phyloP scores from a whole-genome alignment of 2,113 vertebrate species.

The Galemys pyrenaicus region DNA sequence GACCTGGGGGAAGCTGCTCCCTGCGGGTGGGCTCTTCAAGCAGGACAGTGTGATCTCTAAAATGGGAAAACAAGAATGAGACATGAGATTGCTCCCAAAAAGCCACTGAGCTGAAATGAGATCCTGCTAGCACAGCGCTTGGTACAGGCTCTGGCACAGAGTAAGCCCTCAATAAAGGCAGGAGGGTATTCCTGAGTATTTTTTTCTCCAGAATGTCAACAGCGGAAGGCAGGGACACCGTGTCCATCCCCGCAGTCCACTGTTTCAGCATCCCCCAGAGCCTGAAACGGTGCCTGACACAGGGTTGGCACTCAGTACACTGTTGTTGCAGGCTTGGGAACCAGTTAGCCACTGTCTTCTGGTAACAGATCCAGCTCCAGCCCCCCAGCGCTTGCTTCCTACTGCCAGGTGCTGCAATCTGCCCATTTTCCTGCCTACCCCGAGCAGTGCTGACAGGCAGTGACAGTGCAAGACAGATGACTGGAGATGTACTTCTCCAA shows the following conservation, averaged over 20 bases:
- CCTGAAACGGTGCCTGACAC: not conserved
- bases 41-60: not conserved
- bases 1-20: not conserved
- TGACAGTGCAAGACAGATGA: constrained; percentile 35
- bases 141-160: not conserved
- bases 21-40: not conserved
- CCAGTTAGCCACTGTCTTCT: not conserved
- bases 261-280: not conserved
- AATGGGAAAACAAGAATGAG: not conserved
- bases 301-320: accelerated
- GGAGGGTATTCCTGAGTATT: not conserved
- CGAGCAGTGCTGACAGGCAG: constrained; percentile 14
- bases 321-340: not conserved
- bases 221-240: not conserved
- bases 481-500: constrained; percentile 58
- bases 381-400: not conserved
- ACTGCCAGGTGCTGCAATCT: not conserved
- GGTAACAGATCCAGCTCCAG: not conserved
- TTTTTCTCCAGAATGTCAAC: not conserved
- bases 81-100: not conserved
- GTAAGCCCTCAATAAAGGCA: not conserved
- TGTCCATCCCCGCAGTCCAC: accelerated
- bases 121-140: accelerated
- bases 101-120: not conserved
- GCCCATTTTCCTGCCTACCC: not conserved